phyloP scores from a whole-genome alignment of 2,888 invertebrate genomes.

The Girardia tigrina region DNA sequence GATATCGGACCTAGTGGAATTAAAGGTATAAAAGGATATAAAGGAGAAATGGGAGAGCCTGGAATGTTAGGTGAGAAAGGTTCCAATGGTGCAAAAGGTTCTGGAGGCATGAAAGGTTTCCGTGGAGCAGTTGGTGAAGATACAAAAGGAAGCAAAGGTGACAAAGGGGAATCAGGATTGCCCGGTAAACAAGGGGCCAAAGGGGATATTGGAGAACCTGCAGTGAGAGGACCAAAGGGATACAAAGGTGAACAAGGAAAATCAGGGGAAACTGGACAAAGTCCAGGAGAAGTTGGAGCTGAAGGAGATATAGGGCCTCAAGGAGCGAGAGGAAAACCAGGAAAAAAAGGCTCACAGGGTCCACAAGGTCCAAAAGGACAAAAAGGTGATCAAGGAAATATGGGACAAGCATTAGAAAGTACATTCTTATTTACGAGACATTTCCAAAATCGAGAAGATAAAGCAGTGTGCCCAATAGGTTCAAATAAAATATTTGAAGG shows the following conservation, averaged over 20 bases:
- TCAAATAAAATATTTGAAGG: constrained; percentile 26
- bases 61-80: constrained; percentile 27
- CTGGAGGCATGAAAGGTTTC: not conserved
- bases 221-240: constrained; percentile 8
- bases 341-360: not conserved
- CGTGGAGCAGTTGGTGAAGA: constrained; percentile 31
- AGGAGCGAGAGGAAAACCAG: constrained; percentile 6
- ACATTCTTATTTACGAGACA: constrained; percentile 28
- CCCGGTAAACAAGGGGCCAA: constrained; percentile 13
- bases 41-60: not conserved
- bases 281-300: not conserved
- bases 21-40: constrained; percentile 8
- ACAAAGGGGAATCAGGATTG: constrained; percentile 11
- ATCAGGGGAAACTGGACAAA: constrained; percentile 2
- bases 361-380: not conserved
- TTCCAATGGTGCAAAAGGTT: constrained; percentile 20
- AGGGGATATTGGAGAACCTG: constrained; percentile 19
- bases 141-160: constrained; percentile 29
- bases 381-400: not conserved
- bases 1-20: constrained; percentile 25
- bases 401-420: constrained; percentile 24
- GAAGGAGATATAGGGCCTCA: constrained; percentile 25
- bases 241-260: constrained; percentile 27
- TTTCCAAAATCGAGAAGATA: not conserved
- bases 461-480: constrained; percentile 10